A percentile compares a stretch with the other conserved stretches of the same genome.
phyloP scores from a whole-genome alignment of 2,113 vertebrate species.

The Myiozetetes cayanensis region DNA sequence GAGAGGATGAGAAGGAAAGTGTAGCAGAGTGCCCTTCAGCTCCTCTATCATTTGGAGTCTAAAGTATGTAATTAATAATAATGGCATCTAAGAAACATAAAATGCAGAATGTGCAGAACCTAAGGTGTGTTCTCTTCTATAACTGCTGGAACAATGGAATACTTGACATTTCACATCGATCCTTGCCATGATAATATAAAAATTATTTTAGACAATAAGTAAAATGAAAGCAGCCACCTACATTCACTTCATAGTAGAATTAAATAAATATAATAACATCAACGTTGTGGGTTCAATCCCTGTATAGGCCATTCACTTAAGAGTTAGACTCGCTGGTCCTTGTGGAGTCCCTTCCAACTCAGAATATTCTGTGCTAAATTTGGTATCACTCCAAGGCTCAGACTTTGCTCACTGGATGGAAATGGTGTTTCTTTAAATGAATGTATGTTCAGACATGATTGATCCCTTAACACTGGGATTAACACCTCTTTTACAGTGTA shows the following conservation, averaged over 20 bases:
- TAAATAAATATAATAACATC: neutral
- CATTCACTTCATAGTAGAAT: neutral
- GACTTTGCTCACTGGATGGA: neutral
- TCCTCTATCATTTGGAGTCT: neutral
- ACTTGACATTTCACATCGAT: neutral
- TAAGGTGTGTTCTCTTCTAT: neutral
- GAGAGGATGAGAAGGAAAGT: neutral
- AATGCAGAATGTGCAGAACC: neutral
- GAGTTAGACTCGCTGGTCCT: neutral
- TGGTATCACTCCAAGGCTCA: neutral
- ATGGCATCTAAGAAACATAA: neutral
- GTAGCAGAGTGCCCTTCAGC: neutral
- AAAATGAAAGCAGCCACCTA: neutral
- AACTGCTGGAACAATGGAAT: neutral
- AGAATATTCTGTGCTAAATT: neutral
- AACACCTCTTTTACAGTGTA: neutral
- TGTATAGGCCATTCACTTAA: neutral
- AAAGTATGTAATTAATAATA: constrained; percentile 17
- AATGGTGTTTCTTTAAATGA: neutral
- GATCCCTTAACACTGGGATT: neutral
- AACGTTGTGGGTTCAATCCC: neutral
- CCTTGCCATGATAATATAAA: neutral
- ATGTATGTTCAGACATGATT: neutral
- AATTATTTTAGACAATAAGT: neutral
- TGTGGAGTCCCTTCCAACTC: neutral